These are phyloP conservation scores for Ypsolopha sequella DNA, from an alignment of 2,888 invertebrate species.

Conservation along the genomic window DNA sequence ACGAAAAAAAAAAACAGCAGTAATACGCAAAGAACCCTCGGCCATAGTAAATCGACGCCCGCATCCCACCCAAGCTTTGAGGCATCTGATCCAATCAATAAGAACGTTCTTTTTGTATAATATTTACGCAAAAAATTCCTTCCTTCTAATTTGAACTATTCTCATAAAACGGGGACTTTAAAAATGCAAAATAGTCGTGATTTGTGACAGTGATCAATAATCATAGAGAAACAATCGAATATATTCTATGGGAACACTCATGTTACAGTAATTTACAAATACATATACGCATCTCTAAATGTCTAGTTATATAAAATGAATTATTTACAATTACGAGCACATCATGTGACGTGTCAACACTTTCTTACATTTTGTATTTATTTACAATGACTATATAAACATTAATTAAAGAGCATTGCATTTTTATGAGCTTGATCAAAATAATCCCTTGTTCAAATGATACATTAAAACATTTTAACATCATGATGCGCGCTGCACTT, in stretches of 20 bases:
- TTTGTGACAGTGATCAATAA: slow-evolving; percentile 53
- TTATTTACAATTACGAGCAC: slow-evolving; percentile 65
- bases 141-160: slow-evolving; percentile 48
- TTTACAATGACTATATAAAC: slow-evolving; percentile 67
- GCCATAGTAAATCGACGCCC: slow-evolving; percentile 24
- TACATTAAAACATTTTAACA: not conserved
- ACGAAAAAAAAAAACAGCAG: too few relatives aligned
- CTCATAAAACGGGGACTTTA: slow-evolving; percentile 31
- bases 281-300: slow-evolving; percentile 53
- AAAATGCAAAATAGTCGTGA: slow-evolving; percentile 56
- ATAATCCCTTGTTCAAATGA: slow-evolving; percentile 51
- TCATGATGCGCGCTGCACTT: not conserved
- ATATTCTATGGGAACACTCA: slow-evolving; percentile 58
- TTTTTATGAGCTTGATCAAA: slow-evolving; percentile 61
- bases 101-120: slow-evolving; percentile 30
- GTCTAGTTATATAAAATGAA: slow-evolving; percentile 57
- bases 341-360: slow-evolving; percentile 41
- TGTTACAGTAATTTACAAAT: slow-evolving; percentile 64
- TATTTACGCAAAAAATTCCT: slow-evolving; percentile 47
- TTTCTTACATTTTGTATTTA: slow-evolving; percentile 57
- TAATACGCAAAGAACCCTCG: slow-evolving; percentile 13
- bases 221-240: slow-evolving; percentile 51
- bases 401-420: slow-evolving; percentile 63
- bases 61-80: slow-evolving; percentile 46
- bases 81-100: slow-evolving; percentile 28